phyloP scores from a whole-genome alignment of 2,888 invertebrate species.

The Ctena decussata region DNA sequence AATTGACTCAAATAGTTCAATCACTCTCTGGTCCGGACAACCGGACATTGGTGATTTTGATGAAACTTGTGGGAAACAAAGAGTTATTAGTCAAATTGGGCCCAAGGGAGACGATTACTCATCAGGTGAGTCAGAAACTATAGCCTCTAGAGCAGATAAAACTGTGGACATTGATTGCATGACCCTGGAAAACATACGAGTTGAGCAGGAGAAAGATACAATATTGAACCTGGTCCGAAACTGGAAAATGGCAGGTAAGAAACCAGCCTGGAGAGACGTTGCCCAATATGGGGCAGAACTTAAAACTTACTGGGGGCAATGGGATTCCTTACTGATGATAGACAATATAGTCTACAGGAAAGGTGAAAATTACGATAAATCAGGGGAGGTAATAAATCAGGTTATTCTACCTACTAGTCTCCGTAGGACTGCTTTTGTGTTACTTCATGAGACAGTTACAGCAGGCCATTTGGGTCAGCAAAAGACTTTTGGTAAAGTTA shows the following conservation, averaged over 20 bases:
- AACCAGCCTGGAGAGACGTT: not conserved
- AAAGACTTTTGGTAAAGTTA: slow-evolving; percentile 8
- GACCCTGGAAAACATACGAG: too few species aligned
- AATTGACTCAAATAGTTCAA: too few species aligned
- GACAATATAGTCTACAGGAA: not conserved
- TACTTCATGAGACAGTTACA: not conserved
- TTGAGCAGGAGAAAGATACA: not conserved
- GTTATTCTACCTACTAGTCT: not conserved
- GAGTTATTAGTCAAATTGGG: too few species aligned
- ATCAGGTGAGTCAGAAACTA: too few species aligned
- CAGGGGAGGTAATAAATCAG: not conserved
- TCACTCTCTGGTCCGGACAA: too few species aligned
- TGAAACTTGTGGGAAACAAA: too few species aligned
- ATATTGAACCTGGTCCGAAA: not conserved
- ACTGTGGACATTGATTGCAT: too few species aligned
- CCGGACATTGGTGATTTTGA: too few species aligned
- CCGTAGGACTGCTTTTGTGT: not conserved
- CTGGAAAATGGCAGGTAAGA: not conserved
- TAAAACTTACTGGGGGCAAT: not conserved
- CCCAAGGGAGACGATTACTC: too few species aligned
- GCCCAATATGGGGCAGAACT: not conserved
- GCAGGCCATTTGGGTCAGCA: not conserved
- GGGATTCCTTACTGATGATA: not conserved
- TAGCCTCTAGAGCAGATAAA: too few species aligned
- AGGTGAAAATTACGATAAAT: not conserved